Conservation (phyloP, 1,140 invertebrate species). For the Drosophila kepulauana region DNA sequence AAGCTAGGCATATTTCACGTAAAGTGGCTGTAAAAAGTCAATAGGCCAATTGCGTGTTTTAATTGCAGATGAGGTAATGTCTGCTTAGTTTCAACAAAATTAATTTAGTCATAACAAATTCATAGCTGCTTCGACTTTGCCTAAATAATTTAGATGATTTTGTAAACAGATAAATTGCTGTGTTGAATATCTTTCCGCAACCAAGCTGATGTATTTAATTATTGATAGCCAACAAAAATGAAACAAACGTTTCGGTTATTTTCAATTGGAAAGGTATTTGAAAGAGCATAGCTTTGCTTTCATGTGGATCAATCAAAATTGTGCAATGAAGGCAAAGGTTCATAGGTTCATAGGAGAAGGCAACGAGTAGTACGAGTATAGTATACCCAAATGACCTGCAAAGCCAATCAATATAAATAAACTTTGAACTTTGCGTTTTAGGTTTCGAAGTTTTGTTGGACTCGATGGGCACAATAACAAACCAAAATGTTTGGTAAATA, state of each 20-base stretch:
- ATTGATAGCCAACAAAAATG: background rate
- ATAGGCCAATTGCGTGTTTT: background rate
- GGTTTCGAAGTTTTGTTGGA: constrained; percentile 24
- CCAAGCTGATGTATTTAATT: background rate
- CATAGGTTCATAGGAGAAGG: constrained; percentile 20
- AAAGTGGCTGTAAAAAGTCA: background rate
- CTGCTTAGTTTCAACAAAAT: too few relatives aligned
- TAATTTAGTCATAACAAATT: too few relatives aligned
- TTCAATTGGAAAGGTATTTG: constrained; percentile 11
- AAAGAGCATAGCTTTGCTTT: constrained; percentile 15
- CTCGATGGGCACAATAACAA: constrained; percentile 24
- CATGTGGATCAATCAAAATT: constrained; percentile 41
- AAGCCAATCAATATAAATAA: constrained; percentile 65
- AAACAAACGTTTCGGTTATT: background rate
- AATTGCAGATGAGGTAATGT: background rate
- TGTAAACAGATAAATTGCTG: too few relatives aligned
- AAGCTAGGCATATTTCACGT: background rate
- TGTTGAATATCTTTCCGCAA: background rate
- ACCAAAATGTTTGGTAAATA: constrained; percentile 43
- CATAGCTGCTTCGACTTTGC: too few relatives aligned
- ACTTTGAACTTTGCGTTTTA: constrained; percentile 61
- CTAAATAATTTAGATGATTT: too few relatives aligned
- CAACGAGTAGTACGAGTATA: background rate
- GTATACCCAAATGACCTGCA: constrained; percentile 61
- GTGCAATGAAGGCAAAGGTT: constrained; percentile 1